phyloP scores from a whole-genome alignment of 2,888 invertebrate species.

The Phorcus lineatus region DNA sequence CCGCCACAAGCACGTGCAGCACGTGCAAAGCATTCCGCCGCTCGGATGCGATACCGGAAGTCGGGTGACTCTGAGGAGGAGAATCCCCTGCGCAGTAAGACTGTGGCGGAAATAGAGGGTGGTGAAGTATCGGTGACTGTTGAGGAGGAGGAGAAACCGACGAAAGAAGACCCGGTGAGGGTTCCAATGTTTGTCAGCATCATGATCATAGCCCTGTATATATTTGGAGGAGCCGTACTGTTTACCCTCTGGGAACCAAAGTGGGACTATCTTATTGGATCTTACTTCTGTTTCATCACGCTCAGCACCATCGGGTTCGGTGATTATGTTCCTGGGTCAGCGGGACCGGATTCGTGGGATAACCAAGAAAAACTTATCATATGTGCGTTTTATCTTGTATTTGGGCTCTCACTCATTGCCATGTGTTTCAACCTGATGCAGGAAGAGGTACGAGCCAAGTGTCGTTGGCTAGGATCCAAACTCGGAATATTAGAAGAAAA shows the following conservation, averaged over 20 bases:
- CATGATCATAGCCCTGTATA: constrained; percentile 90
- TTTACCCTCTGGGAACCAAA: constrained; percentile 92
- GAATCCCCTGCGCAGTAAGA: constrained; percentile 9
- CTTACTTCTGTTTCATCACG: constrained; percentile 77
- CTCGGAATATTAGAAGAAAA: not conserved
- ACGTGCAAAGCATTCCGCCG: not conserved
- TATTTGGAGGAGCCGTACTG: constrained; percentile 93
- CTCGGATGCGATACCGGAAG: not conserved
- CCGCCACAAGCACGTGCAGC: constrained; percentile 25
- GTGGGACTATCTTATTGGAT: constrained; percentile 93
- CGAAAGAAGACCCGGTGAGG: constrained; percentile 55
- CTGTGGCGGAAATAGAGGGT: constrained; percentile 25
- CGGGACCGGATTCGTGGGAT: constrained; percentile 32
- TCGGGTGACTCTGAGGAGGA: constrained; percentile 5
- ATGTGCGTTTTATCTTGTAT: constrained; percentile 74
- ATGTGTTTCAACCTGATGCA: constrained; percentile 78
- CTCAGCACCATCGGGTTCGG: constrained; percentile 76
- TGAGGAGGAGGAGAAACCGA: constrained; percentile 33
- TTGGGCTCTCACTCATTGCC: constrained; percentile 76
- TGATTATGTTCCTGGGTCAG: constrained; percentile 75
- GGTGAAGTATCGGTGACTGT: constrained; percentile 5
- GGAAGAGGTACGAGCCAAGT: constrained; percentile 75
- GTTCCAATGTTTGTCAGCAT: constrained; percentile 94
- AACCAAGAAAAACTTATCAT: constrained; percentile 69
- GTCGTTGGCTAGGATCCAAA: constrained; percentile 71